Evolutionary conservation across 2,113 vertebrate species (phyloP).

Genomic region (Hypomesus transpacificus): DNA sequence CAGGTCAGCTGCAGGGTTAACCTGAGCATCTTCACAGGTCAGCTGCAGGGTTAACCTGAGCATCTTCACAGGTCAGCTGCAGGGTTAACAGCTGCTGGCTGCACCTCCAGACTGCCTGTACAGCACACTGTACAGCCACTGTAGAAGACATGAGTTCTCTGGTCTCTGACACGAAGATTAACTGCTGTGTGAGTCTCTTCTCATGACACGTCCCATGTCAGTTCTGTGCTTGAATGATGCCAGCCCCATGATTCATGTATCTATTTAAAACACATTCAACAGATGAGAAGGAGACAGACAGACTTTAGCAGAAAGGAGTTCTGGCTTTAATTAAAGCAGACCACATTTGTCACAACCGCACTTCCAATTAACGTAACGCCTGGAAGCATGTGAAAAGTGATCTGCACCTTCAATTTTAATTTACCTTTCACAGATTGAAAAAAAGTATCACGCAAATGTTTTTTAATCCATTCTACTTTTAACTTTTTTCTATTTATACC

Average conservation of each 20-base stretch:
- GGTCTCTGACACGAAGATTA: too few species aligned
- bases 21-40: too few species aligned
- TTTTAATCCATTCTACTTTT: not conserved
- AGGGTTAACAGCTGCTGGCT: too few species aligned
- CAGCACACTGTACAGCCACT: too few species aligned
- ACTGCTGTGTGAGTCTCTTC: not conserved
- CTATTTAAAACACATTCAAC: not conserved
- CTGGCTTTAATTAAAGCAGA: constrained; percentile 48
- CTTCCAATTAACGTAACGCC: constrained; percentile 45
- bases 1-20: too few species aligned
- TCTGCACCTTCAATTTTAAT: constrained; percentile 33
- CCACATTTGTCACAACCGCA: constrained; percentile 46
- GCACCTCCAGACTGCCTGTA: too few species aligned
- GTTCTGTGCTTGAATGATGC: not conserved
- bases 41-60: too few species aligned
- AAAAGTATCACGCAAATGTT: constrained; percentile 11
- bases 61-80: too few species aligned
- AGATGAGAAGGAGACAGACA: constrained; percentile 10
- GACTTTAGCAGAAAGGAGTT: constrained; percentile 7
- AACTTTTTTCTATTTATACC: not conserved
- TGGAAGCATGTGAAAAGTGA: constrained; percentile 27
- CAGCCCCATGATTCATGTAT: not conserved
- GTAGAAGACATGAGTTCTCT: too few species aligned
- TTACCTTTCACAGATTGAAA: constrained; percentile 32
- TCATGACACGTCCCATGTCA: not conserved